Base-by-base conservation (phyloP, 2,797 vertebrate species). In the Sciaenops ocellatus region DNA sequence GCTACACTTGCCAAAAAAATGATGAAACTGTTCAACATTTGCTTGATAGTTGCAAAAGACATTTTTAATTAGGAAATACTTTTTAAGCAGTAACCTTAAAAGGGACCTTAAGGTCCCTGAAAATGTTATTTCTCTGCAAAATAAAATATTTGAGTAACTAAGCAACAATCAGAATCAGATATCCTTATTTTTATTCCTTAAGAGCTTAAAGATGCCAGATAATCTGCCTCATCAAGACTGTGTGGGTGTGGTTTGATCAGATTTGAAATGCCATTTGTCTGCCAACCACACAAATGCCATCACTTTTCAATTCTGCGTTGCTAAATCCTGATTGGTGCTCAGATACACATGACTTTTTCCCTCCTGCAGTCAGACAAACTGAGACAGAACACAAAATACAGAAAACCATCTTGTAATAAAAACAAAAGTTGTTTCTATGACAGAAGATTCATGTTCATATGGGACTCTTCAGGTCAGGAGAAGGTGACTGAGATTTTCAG, bases 51-150 rank as follows among this genome's bases (percentile, higher is more conserved):
- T 30, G 17, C 8, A 51, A 67, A 68, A 56, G 38, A 38, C 12
- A 17, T 69, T 57, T 77, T 55, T 68, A 70, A 80, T 67, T 22
- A 57, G 56, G 17, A 46, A 77, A 24, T 52, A 22, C 8, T 66
- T 75, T 47, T 61, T 8, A 8, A 34, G 34, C 34, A 34, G 34
- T 34, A 8, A 34, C 7, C 34, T 2, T 34, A 8, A 34, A 30
- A 7, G 6, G 30, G 30, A 34, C 6, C 30, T 34, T 34, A 34
- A 34, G 30, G 8, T 34, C 34, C 30, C 30, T 30, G 30, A 30
- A 30, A 30, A 30, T 30, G 30, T 6, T 59, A 15, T 67, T 55
- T 48, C 42, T 42, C 20, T 50, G n/a, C 38, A 60, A 5, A 18
- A 47, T 64, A 5, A 63, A 50, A 41, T n/a, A 54, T 57, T 57